phyloP scores from a whole-genome alignment of 2,888 invertebrate genomes.

The Nezara viridula region DNA sequence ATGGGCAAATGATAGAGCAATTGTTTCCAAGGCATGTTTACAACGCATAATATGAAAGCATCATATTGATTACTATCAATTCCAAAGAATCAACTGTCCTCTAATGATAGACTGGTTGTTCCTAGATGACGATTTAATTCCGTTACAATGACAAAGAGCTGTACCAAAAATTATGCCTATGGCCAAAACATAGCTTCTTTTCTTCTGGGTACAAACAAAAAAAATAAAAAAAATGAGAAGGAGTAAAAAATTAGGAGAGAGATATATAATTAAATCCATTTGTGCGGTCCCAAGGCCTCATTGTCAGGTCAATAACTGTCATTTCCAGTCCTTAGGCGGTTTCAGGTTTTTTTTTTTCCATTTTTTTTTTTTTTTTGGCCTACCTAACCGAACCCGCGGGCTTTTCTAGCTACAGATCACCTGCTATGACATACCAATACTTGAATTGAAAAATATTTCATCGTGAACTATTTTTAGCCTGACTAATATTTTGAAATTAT shows the following conservation, averaged over 20 bases:
- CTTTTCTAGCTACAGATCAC: no score
- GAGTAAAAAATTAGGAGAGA: not conserved
- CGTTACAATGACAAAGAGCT: not conserved
- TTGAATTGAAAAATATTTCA: not conserved
- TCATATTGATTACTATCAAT: not conserved
- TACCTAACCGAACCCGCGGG: not conserved
- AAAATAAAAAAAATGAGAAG: constrained; percentile 2
- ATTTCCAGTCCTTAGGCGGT: constrained; percentile 17
- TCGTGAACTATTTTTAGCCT: not conserved
- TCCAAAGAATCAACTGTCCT: not conserved
- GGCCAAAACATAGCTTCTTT: not conserved
- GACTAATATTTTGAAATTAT: no score
- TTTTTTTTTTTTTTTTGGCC: not conserved
- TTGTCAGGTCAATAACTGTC: constrained; percentile 50
- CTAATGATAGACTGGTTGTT: not conserved
- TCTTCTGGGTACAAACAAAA: not conserved
- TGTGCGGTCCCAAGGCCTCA: constrained; percentile 2
- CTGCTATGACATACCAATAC: not conserved
- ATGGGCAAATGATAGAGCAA: no score
- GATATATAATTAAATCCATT: constrained; percentile 34
- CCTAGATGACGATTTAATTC: not conserved
- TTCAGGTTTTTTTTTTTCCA: not conserved
- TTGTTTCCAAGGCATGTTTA: not conserved
- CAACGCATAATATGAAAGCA: not conserved
- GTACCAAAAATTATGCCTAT: not conserved